Percentiles rank a stretch among this genome's conserved stretches.
Conservation (phyloP, 1,140 invertebrate genomes). For the Camponotus floridanus region DNA sequence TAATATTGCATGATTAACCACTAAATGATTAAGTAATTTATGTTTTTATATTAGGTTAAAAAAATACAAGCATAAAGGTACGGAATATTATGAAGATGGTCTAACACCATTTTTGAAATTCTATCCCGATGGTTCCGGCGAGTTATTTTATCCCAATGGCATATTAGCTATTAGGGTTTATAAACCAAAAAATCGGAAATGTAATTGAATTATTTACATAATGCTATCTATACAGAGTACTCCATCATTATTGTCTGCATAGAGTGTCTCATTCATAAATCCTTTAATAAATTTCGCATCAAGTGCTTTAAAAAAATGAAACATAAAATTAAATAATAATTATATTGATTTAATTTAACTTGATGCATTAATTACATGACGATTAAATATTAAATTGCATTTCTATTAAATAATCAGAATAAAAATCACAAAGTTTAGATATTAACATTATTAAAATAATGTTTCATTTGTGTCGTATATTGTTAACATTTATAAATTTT, state of each 20-base stretch:
- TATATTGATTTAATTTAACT: constrained; percentile 9
- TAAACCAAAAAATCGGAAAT: constrained; percentile 71
- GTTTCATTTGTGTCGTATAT: background rate
- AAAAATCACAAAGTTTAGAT: too few relatives aligned
- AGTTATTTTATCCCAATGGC: constrained; percentile 77
- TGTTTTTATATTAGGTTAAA: constrained; percentile 60
- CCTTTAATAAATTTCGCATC: background rate
- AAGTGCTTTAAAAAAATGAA: background rate
- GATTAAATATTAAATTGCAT: background rate
- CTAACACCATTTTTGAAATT: constrained; percentile 69
- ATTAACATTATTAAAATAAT: background rate
- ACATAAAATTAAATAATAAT: background rate
- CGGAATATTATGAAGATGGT: constrained; percentile 67
- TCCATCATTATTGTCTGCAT: background rate
- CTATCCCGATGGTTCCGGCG: constrained; percentile 54
- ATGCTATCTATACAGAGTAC: constrained; percentile 9
- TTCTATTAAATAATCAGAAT: background rate
- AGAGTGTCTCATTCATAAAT: background rate
- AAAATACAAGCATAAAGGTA: constrained; percentile 31
- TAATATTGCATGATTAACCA: constrained; percentile 42
- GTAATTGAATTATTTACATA: constrained; percentile 71
- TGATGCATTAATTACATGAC: background rate
- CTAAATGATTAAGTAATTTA: constrained; percentile 1
- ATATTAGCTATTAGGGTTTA: constrained; percentile 66
- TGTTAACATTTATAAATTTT: background rate